Evolutionary conservation across 2,113 vertebrate species (phyloP), one percentile per base, ranked within the genome.

Genomic region (Nipponia nippon): DNA sequence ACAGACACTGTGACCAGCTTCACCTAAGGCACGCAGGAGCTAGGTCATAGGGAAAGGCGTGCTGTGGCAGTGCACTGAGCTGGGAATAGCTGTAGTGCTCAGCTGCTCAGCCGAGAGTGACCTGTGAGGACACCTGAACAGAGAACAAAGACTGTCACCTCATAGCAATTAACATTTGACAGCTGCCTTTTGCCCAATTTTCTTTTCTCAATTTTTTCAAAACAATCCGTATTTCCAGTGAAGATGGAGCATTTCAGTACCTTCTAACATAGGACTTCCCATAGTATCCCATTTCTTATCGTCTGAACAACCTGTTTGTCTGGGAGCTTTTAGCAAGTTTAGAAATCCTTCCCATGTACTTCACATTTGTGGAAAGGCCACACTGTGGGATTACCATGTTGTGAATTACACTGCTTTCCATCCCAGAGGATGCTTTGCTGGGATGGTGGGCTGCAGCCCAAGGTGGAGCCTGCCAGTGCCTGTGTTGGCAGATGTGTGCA

Each of bases 101-200:
- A 55, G 25, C 38, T 15, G 4, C 47, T 59, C 36, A 52, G 14
- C 23, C 0, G 0, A 34, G 40, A 46, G 36, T 1, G 5, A 72
- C 23, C 30, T 66, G 10, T 52, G 38, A 76, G 58, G n/a, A 65
- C 42, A 58, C 25, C 23, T 42, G 25, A 65, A 65, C 5, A 3
- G 56, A 81, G 30, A 70, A 75, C 9, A 61, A 40, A 73, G 32
- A 23, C 47, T 83, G 25, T 50, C 47, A 38, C 18, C 75, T 84
- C 73, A 65, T 5, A 52, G 21, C 10, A 91, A 79, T 34, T 18
- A 38, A 36, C 11, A 11, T 65, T 56, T 77, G 58, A 55, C 38
- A 88, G 30, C 11, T 91, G 49, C 16, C 19, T 83, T 77, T 85
- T 62, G 10, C 44, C 40, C 62, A 55, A 7, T 87, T 4, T 67